Percentiles rank a stretch among this genome's conserved stretches.
phyloP scores from a whole-genome alignment of 2,888 invertebrate genomes.

The Chrysolina americana region DNA sequence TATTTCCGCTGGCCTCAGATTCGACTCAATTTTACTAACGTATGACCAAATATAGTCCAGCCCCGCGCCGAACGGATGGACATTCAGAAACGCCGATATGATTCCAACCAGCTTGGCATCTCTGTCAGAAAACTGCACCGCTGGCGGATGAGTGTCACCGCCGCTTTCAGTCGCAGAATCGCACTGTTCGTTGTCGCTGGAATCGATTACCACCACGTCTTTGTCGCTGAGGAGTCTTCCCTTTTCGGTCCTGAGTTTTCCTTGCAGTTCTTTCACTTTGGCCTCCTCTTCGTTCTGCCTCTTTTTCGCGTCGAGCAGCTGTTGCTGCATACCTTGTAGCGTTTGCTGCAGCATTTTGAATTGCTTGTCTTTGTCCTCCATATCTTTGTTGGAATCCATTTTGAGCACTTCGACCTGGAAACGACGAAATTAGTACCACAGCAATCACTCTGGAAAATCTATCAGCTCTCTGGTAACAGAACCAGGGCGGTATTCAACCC shows the following conservation, averaged over 20 bases:
- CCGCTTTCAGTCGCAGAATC: conserved; percentile 59
- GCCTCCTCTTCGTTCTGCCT: conserved; percentile 73
- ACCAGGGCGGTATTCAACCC: no score
- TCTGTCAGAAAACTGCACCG: conserved; percentile 69
- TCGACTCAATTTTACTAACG: conserved; percentile 84
- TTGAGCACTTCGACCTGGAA: conserved; percentile 83
- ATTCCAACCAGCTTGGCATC: conserved; percentile 88
- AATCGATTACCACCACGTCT: conserved; percentile 70
- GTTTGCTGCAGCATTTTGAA: conserved; percentile 81
- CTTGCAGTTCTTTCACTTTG: conserved; percentile 71
- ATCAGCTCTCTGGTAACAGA: no score
- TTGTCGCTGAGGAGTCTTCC: conserved; percentile 60
- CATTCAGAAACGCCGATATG: conserved; percentile 90
- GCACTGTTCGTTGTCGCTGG: conserved; percentile 66
- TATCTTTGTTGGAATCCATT: conserved; percentile 82
- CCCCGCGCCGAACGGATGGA: conserved; percentile 94
- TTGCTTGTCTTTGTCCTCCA: conserved; percentile 89
- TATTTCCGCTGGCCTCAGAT: conserved; percentile 81
- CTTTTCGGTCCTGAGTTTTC: conserved; percentile 56
- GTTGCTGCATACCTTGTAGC: conserved; percentile 75
- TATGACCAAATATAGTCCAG: conserved; percentile 93
- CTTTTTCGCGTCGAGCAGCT: conserved; percentile 73
- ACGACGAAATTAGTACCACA: not conserved
- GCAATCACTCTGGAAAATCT: no score
- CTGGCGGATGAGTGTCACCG: conserved; percentile 62